phyloP scores from a whole-genome alignment of 2,888 invertebrate species.

The Caenorhabditis sulstoni region DNA sequence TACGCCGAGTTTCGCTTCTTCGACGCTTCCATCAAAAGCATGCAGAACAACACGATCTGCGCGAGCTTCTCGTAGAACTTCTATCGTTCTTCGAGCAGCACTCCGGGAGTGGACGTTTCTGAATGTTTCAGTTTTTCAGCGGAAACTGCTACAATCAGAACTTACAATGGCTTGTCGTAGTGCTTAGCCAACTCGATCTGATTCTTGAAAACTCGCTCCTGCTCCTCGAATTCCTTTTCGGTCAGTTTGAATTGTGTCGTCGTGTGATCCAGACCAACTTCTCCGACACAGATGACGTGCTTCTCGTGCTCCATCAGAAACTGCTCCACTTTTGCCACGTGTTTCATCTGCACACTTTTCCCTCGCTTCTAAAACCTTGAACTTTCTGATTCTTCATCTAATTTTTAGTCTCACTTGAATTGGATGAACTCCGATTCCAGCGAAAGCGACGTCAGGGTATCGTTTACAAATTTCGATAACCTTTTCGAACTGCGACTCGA shows the following conservation, averaged over 20 bases:
- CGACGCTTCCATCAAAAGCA: constrained; percentile 82
- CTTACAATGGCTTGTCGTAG: constrained; percentile 74
- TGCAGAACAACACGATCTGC: constrained; percentile 81
- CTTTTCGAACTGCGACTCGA: constrained; percentile 70
- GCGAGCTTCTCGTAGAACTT: constrained; percentile 78
- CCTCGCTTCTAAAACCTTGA: constrained; percentile 59
- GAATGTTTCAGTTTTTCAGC: constrained; percentile 32
- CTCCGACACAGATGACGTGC: constrained; percentile 81
- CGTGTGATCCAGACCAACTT: constrained; percentile 82
- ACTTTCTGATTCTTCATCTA: not conserved
- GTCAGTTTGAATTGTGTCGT: constrained; percentile 80
- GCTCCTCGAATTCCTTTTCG: constrained; percentile 80
- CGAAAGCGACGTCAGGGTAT: constrained; percentile 71
- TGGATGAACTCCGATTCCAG: constrained; percentile 81
- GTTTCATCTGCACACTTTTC: constrained; percentile 70
- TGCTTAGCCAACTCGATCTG: constrained; percentile 80
- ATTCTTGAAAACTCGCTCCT: constrained; percentile 80
- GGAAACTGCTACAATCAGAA: not conserved
- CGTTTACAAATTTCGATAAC: constrained; percentile 69
- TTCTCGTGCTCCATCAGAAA: constrained; percentile 79
- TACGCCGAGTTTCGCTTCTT: constrained; percentile 81
- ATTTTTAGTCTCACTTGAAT: constrained; percentile 74
- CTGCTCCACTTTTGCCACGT: constrained; percentile 80
- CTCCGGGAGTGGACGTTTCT: constrained; percentile 83
- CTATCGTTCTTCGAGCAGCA: constrained; percentile 81